Evolutionary conservation across 2,888 invertebrate genomes (phyloP).

Genomic region (Lagria hirta): DNA sequence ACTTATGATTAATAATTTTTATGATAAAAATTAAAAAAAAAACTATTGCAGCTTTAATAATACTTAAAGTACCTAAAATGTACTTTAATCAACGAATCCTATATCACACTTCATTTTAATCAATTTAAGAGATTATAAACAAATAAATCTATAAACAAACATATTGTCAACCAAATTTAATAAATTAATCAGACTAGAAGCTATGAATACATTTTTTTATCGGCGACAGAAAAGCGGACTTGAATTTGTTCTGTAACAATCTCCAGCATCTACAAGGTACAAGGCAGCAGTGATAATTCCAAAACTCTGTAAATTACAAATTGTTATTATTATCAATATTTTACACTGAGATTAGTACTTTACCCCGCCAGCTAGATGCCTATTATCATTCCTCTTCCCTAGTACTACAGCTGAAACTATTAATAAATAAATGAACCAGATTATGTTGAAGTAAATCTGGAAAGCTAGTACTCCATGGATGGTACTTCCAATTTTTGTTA

Average conservation of each 20-base stretch:
- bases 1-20: no score
- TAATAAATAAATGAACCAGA: slow-evolving; percentile 28
- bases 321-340: no score
- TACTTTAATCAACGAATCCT: no score
- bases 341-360: slow-evolving; percentile 10
- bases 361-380: slow-evolving; percentile 24
- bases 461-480: slow-evolving; percentile 18
- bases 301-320: slow-evolving; percentile 33
- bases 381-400: slow-evolving; percentile 11
- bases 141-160: no score
- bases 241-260: slow-evolving; percentile 34
- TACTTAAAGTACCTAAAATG: no score
- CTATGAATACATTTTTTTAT: no score
- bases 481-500: slow-evolving; percentile 19
- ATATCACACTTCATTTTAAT: no score
- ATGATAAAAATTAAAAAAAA: no score
- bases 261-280: slow-evolving; percentile 37
- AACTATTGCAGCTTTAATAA: no score
- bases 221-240: slow-evolving; percentile 18
- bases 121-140: no score
- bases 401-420: slow-evolving; percentile 25
- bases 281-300: slow-evolving; percentile 34
- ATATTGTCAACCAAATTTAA: no score
- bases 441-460: slow-evolving; percentile 24
- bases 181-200: no score